A percentile compares a stretch with the other conserved stretches of the same genome.
These are phyloP conservation scores for Aspidapion aeneum DNA, from an alignment of 2,888 invertebrate genomes.

Conservation along the genomic window DNA sequence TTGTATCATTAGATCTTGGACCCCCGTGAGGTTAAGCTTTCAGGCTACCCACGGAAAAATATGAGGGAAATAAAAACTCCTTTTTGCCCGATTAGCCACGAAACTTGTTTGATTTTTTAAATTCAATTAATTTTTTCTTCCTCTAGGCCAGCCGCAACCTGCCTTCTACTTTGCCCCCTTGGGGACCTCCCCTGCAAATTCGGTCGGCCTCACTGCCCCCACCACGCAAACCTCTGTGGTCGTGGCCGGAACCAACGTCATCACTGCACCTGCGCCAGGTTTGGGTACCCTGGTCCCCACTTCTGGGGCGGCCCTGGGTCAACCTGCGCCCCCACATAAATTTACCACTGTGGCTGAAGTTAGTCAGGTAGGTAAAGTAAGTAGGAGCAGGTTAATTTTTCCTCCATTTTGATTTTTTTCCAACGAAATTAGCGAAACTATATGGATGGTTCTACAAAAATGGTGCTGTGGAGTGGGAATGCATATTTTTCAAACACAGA, in stretches of 20 bases:
- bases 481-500: too few relatives aligned
- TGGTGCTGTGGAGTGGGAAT: too few relatives aligned
- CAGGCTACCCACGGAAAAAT: too few relatives aligned
- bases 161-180: constrained; percentile 51
- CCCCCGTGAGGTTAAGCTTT: too few relatives aligned
- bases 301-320: constrained; percentile 3
- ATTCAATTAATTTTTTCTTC: too few relatives aligned
- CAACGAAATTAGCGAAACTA: too few relatives aligned
- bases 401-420: not conserved
- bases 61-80: too few relatives aligned
- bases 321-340: constrained; percentile 38
- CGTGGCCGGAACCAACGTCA: constrained; percentile 1
- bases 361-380: constrained; percentile 48
- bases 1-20: too few relatives aligned
- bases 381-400: not conserved
- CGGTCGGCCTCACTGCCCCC: constrained; percentile 36
- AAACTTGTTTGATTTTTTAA: not conserved
- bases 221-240: constrained; percentile 41
- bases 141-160: constrained; percentile 51
- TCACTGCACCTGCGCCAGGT: constrained; percentile 17
- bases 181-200: constrained; percentile 42
- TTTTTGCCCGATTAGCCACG: too few relatives aligned
- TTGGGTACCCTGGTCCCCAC: constrained; percentile 23
- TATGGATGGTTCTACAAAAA: too few relatives aligned
- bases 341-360: constrained; percentile 53